Evolutionary conservation across 2,888 invertebrate species (phyloP), one percentile per base, ranked within the genome.

Genomic region (Hemistola chrysoprasaria): DNA sequence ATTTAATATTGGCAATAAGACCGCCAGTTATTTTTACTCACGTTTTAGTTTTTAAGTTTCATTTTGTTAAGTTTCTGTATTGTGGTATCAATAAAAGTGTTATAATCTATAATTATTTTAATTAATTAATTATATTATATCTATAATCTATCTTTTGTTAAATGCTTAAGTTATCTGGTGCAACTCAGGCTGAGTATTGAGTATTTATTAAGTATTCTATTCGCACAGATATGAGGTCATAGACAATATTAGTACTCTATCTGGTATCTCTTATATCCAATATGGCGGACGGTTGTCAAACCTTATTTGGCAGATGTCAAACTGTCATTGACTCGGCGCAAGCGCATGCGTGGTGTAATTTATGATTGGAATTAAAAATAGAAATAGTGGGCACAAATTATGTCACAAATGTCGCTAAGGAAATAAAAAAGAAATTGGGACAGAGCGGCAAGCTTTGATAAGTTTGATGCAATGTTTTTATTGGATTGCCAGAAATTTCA

Each of bases 221-320:
- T 26, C 40, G 34, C 35, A 35, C 11, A 38, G 22, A 21, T 32
- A 11, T 41, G 41, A 49, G 39, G 41, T 47, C 38, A 46, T 34
- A 39, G 32, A 35, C 33, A 44, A 44, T 44, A 33, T 44, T 26
- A 39, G 38, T 27, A 22, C 32, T 36, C 26, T 44, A 46, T 40
- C 42, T 46, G 40, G 33, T 27, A 30, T 39, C 36, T 28, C 6
- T 10, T 40, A 5, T 21, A 26, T 37, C 45, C 40, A 27, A 28
- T 29, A 31, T 34, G 40, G 33, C 35, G 36, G 45, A 62, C 47
- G 46, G 56, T 63, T 72, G 74, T 78, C 79, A 70, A 42, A 31
- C 81, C 80, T 44, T 78, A 67, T 76, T 72, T 58, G 73, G 78
- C 55, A 55, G 56, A 59, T 74, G 81, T 79, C 84, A 78, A 71